These are phyloP conservation scores for Agrotis segetum DNA, from an alignment of 2,888 invertebrate species.

Conservation along the genomic window DNA sequence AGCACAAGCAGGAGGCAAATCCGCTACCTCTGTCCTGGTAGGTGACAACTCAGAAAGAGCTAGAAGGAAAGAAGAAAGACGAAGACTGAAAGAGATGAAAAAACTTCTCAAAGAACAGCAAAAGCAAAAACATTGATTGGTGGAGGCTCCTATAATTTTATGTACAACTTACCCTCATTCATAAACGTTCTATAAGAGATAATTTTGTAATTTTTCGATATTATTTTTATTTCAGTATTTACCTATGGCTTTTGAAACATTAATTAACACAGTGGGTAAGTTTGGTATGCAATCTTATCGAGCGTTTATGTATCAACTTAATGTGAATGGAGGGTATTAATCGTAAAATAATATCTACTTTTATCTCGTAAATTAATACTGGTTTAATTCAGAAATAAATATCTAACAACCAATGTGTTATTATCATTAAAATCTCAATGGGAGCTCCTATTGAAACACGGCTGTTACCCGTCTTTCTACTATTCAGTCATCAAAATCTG, in stretches of 20 bases:
- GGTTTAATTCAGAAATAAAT: slow-evolving; percentile 48
- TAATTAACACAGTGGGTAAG: slow-evolving; percentile 33
- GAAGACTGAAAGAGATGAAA: slow-evolving; percentile 69
- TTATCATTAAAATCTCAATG: slow-evolving; percentile 52
- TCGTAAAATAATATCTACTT: slow-evolving; percentile 15
- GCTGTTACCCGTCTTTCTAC: slow-evolving; percentile 19
- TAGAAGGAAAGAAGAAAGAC: slow-evolving; percentile 77
- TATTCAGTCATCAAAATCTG: slow-evolving; percentile 29
- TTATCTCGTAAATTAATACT: slow-evolving; percentile 32
- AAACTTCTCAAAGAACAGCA: slow-evolving; percentile 57
- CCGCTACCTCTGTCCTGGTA: slow-evolving; percentile 82
- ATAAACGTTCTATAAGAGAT: slow-evolving; percentile 48
- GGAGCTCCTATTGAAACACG: slow-evolving; percentile 9
- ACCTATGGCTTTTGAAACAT: slow-evolving; percentile 33
- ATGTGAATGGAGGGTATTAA: slow-evolving; percentile 13
- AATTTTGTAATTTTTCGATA: slow-evolving; percentile 21
- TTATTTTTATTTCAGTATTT: slow-evolving; percentile 53
- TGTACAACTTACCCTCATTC: slow-evolving; percentile 24
- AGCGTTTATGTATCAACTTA: slow-evolving; percentile 50
- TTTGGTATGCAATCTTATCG: slow-evolving; percentile 44
- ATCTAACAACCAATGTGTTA: slow-evolving; percentile 53
- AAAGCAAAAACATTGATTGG: slow-evolving; percentile 50
- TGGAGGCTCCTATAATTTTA: slow-evolving; percentile 26
- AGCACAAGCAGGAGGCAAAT: slow-evolving; percentile 81
- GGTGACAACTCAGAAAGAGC: slow-evolving; percentile 75